Evolutionary conservation across 1,140 invertebrate genomes (phyloP).

Genomic region (Armadillidium nasatum): DNA sequence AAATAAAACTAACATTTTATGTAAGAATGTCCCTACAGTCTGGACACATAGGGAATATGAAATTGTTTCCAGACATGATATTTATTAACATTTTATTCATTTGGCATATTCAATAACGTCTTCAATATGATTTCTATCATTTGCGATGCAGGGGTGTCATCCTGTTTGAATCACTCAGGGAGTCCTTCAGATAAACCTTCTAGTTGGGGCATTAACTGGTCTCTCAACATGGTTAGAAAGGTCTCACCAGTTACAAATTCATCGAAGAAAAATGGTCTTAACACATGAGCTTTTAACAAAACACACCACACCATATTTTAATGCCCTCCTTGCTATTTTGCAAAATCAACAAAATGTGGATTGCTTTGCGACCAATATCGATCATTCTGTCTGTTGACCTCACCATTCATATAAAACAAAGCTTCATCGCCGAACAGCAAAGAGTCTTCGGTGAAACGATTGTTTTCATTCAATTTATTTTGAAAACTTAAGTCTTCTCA

Average conservation of each 20-base stretch:
- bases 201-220: slow-evolving; percentile 17
- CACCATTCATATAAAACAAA: too few species aligned
- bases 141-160: slow-evolving; percentile 28
- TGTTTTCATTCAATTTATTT: too few species aligned
- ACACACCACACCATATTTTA: not conserved
- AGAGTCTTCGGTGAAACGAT: too few species aligned
- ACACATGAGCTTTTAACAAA: not conserved
- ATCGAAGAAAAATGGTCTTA: not conserved
- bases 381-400: not conserved
- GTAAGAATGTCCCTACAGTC: too few species aligned
- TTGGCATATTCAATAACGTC: too few species aligned
- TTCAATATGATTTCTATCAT: too few species aligned
- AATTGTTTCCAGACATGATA: too few species aligned
- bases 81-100: too few species aligned
- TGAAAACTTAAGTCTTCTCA: too few species aligned
- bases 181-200: slow-evolving; percentile 1
- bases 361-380: slow-evolving; percentile 10
- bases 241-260: not conserved
- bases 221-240: slow-evolving; percentile 20
- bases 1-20: too few species aligned
- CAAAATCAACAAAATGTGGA: not conserved
- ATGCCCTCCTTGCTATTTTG: not conserved
- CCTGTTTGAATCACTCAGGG: slow-evolving; percentile 37
- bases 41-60: too few species aligned
- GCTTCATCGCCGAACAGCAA: too few species aligned